Evolutionary conservation across 2,797 vertebrate species (phyloP), one percentile per base, ranked within the genome.

Genomic region (Fistularia commersonii): DNA sequence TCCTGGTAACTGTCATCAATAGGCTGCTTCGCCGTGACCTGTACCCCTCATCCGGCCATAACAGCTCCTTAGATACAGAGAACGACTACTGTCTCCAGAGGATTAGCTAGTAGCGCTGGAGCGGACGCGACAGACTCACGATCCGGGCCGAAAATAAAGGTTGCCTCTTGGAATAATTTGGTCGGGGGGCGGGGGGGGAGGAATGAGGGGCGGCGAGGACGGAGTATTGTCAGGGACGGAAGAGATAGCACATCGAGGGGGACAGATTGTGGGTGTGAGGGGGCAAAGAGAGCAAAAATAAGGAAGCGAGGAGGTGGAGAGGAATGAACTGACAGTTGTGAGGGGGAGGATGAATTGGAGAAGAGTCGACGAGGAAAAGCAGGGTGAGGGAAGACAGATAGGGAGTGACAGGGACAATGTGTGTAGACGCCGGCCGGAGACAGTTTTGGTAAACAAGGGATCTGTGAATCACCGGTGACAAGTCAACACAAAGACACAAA

Each of bases 11-110:
- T 41, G 87, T 90, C 0, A 81, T 90, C 75, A 92, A 92, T 63
- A 82, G 88, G 60, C 86, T 94, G 45, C 83, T 95, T 32, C 93
- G 91, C 71, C 91, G 91, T 31, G 92, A 93, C 79, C 86, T 91
- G n/a, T 91, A 92, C 77, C 93, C 92, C 0, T 93, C 91, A 0
- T 93, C 93, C 0, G 91, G 91, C 69, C 92, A 91, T 71, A 92
- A 89, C 88, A 93, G 92, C 67, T 95, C 92, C 40, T 74, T 93
- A 1, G 92, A 93, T 74, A 91, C 91, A 0, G 93, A 95, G 75
- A 93, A 93, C 0, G 91, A 94, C 74, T 93, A 92, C 81, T 93
- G 92, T 67, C 86, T 92, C 61, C 91, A 93, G 84, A 88, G 91
- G 87, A 84, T 88, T 80, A 90, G 84, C 82, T 91, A 90, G 84